A percentile compares a stretch with the other conserved stretches of the same genome.
Evolutionary conservation across 2,113 vertebrate genomes (phyloP).

Genomic region (Columba janthina): DNA sequence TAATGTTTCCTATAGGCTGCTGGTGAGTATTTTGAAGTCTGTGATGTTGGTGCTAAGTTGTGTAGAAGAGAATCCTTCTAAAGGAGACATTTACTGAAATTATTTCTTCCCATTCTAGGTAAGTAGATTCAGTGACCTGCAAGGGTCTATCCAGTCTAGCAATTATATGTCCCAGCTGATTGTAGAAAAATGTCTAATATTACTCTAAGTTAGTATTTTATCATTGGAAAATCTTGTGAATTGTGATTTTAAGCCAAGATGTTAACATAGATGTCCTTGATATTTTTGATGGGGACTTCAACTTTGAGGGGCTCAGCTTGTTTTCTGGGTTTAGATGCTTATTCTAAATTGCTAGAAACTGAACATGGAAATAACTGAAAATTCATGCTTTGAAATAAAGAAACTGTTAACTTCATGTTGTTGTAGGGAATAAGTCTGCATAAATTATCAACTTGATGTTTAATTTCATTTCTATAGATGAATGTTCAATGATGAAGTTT

Average conservation of each 20-base stretch:
- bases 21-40: background rate
- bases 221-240: background rate
- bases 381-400: background rate
- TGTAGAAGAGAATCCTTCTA: background rate
- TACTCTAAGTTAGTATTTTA: background rate
- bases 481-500: background rate
- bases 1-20: background rate
- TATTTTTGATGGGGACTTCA: background rate
- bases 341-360: background rate
- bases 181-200: background rate
- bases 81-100: background rate
- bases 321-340: background rate
- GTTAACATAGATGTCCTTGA: background rate
- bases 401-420: background rate
- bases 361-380: background rate
- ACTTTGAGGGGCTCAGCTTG: background rate
- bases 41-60: rapidly evolving
- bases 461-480: background rate
- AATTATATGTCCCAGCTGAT: background rate
- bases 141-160: background rate
- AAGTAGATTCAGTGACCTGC: background rate
- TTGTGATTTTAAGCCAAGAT: background rate
- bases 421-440: background rate
- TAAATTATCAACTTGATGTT: background rate
- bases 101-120: background rate